These are phyloP conservation scores for Paramormyrops kingsleyae DNA, from an alignment of 2,113 vertebrate species.

Conservation along the genomic window DNA sequence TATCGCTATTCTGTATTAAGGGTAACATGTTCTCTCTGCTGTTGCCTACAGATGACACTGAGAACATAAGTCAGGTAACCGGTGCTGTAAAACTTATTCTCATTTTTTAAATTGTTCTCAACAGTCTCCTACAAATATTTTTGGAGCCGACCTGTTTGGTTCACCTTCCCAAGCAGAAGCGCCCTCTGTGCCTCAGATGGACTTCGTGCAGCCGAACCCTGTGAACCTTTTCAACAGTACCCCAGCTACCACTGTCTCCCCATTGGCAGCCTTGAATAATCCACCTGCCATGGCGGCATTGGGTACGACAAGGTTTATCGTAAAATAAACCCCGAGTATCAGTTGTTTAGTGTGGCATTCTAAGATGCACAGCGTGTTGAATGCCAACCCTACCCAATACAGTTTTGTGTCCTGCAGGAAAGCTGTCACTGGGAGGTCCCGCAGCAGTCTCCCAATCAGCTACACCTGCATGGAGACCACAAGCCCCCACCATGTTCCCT, in stretches of 20 bases:
- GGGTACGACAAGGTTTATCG: conserved; percentile 39
- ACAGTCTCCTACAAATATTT: conserved; percentile 65
- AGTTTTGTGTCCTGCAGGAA: conserved; percentile 52
- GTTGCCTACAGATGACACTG: not conserved
- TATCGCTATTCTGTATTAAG: not conserved
- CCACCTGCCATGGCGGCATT: conserved; percentile 37
- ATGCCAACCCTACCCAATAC: not conserved
- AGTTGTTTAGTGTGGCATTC: not conserved
- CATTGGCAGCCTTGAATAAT: not conserved
- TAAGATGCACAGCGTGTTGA: not conserved
- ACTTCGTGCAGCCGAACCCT: conserved; percentile 36
- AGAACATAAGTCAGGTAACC: not conserved
- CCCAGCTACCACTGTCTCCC: conserved; percentile 30
- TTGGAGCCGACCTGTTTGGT: conserved; percentile 71
- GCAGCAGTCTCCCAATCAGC: conserved; percentile 39
- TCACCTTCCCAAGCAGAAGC: conserved; percentile 37
- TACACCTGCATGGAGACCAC: conserved; percentile 61
- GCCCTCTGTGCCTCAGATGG: conserved; percentile 30
- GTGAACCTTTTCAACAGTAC: conserved; percentile 65
- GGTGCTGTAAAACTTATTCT: not conserved
- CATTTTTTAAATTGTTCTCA: not conserved
- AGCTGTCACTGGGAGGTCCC: conserved; percentile 52
- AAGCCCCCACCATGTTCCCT: conserved; percentile 52
- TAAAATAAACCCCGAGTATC: not conserved
- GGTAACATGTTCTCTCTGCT: conserved; percentile 23